These are phyloP conservation scores for Verasper variegatus DNA, from an alignment of 2,113 vertebrate species.

Conservation along the genomic window DNA sequence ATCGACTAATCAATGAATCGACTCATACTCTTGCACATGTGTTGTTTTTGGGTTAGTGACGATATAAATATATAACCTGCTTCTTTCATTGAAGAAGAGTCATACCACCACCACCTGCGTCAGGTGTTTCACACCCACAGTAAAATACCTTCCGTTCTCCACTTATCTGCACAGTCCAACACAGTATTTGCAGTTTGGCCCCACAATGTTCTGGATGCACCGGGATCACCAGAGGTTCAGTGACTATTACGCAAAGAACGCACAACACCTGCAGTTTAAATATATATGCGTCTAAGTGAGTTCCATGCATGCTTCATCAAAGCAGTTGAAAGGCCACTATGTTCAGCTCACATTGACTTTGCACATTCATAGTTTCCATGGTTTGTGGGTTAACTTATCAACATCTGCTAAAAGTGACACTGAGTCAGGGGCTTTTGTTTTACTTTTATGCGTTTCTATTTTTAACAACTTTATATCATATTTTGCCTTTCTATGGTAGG, in stretches of 20 bases:
- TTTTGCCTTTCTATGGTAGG: too few relatives aligned
- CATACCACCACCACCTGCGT: background rate
- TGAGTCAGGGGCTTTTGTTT: background rate
- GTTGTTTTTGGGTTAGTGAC: too few relatives aligned
- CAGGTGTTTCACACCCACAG: background rate
- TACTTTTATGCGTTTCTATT: too few relatives aligned
- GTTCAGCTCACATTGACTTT: constrained; percentile 17
- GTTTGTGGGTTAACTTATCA: background rate
- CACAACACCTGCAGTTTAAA: constrained; percentile 33
- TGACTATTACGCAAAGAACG: constrained; percentile 11
- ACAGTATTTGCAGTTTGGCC: background rate
- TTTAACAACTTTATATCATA: too few relatives aligned
- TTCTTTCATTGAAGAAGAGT: too few relatives aligned
- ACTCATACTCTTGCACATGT: too few relatives aligned
- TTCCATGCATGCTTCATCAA: background rate
- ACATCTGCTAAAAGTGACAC: constrained; percentile 17
- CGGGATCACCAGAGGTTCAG: constrained; percentile 32
- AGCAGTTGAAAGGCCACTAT: constrained; percentile 47
- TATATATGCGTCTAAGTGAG: constrained; percentile 19
- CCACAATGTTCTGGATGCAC: background rate
- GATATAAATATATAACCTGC: too few relatives aligned
- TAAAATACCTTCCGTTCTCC: too few relatives aligned
- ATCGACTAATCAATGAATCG: too few relatives aligned
- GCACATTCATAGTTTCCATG: constrained; percentile 10
- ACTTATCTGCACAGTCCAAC: background rate